These are phyloP conservation scores for Atherinosoma microstoma DNA, from an alignment of 2,797 vertebrate genomes.

Conservation along the genomic window DNA sequence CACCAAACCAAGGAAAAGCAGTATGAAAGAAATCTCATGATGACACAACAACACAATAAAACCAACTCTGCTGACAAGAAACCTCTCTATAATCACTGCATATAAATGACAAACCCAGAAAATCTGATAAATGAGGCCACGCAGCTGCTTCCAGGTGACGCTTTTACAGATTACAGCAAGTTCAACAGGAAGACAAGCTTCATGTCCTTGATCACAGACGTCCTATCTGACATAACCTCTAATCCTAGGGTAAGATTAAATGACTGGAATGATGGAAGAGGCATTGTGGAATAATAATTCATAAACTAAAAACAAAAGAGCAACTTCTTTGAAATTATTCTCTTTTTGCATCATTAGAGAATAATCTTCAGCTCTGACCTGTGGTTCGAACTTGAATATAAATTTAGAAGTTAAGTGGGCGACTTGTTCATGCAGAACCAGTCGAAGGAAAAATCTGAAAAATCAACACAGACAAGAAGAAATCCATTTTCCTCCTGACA, in stretches of 20 bases:
- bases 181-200: slow-evolving; percentile 14
- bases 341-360: too few species aligned
- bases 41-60: too few species aligned
- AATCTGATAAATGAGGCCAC: not conserved
- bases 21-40: too few species aligned
- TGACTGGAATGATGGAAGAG: not conserved
- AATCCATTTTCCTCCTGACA: not conserved
- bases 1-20: too few species aligned
- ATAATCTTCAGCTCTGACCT: slow-evolving; percentile 21
- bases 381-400: slow-evolving; percentile 8
- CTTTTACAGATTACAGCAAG: not conserved
- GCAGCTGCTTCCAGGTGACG: not conserved
- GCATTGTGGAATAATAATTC: not conserved
- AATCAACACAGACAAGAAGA: not conserved
- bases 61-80: too few species aligned
- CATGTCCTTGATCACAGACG: not conserved
- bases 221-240: not conserved
- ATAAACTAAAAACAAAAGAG: too few species aligned
- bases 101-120: not conserved
- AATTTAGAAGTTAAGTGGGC: slow-evolving; percentile 17
- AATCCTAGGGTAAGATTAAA: not conserved
- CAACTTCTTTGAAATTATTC: too few species aligned
- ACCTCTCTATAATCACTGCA: not conserved
- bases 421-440: slow-evolving; percentile 23
- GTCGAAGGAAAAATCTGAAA: not conserved